Evolutionary conservation across 2,113 vertebrate genomes (phyloP), one percentile per base, ranked within the genome.

Genomic region (Cololabis saira): DNA sequence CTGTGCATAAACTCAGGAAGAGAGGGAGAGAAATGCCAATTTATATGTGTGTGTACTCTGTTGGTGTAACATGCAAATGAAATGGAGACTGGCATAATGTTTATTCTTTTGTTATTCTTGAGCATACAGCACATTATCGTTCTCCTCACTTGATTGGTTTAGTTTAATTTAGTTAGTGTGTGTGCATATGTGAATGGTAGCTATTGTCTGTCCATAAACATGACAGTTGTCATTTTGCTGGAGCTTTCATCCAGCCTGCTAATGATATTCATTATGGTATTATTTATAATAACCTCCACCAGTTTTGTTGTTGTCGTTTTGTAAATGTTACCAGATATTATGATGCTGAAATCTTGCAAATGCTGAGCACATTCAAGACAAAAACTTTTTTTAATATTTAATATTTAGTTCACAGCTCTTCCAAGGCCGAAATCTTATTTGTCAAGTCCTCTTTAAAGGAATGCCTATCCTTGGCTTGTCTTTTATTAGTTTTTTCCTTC

Each of bases 31-130:
- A 27, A 27, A 27, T 27, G 5, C 24, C 24, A 27, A 27, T 27
- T 27, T 5, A 27, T 27, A 27, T 33, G 21, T 75, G 58, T 33
- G 21, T 75, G 58, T 53, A 49, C 14, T 79, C 64, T n/a, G n/a
- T n/a, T n/a, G n/a, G n/a, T n/a, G n/a, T n/a, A n/a, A n/a, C n/a
- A n/a, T n/a, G n/a, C 42, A 70, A 75, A 86, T 76, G 1, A 51
- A 17, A 37, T 53, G 22, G 50, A 56, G 19, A 70, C 12, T 56
- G 43, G 22, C 42, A 70, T 45, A 52, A 37, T 17, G 43, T 52
- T 81, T 18, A 71, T 59, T 21, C 47, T 54, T 61, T 40, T 59
- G 50, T 55, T 77, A 77, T 80, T 76, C 61, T 37, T 22, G 9
- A n/a, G n/a, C n/a, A n/a, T n/a, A n/a, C n/a, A n/a, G n/a, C n/a